Conservation (phyloP, 2,888 invertebrate species). For the Andrena minutula region DNA sequence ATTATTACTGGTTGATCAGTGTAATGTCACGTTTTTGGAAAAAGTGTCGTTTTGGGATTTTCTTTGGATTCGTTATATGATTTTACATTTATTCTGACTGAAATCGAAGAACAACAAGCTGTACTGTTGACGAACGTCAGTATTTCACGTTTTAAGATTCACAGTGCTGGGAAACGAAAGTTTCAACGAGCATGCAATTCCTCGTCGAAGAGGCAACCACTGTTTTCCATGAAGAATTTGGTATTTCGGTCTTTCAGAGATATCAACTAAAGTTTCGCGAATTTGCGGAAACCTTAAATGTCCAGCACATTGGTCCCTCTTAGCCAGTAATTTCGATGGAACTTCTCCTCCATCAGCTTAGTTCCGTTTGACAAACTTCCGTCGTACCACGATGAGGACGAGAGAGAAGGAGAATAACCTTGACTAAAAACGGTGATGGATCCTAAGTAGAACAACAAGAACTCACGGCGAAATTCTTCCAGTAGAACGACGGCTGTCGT, state of each 20-base stretch:
- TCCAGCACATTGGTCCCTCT: not conserved
- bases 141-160: no score
- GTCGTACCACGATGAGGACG: not conserved
- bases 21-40: no score
- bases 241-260: no score
- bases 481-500: not conserved
- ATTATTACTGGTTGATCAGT: no score
- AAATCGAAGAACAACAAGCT: no score
- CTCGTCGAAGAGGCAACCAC: not conserved
- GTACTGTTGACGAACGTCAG: no score
- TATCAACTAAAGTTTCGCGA: not conserved
- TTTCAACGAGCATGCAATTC: not conserved
- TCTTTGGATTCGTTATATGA: no score
- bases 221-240: no score
- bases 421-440: slow-evolving; percentile 12
- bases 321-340: slow-evolving; percentile 24
- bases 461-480: slow-evolving; percentile 17
- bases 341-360: slow-evolving; percentile 23
- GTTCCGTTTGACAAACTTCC: slow-evolving; percentile 19
- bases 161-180: not conserved
- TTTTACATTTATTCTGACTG: no score
- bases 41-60: no score
- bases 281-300: not conserved
- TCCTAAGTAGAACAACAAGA: slow-evolving; percentile 6
- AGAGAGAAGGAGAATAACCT: not conserved